Percentiles rank a stretch among this genome's conserved stretches.
Evolutionary conservation across 2,797 vertebrate species (phyloP).

Genomic region (Bryconaethiops microstoma): DNA sequence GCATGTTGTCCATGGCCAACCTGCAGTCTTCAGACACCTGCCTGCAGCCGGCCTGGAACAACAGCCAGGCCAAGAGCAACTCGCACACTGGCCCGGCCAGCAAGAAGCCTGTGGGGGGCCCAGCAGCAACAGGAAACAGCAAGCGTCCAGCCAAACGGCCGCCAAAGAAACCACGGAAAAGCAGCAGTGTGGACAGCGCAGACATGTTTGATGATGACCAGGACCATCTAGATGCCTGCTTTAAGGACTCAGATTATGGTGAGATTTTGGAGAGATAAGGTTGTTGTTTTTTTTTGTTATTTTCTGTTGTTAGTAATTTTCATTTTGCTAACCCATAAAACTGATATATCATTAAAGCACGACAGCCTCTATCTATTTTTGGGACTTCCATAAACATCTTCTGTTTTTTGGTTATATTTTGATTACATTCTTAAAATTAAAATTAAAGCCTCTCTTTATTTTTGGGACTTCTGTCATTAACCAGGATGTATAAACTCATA

Average conservation of each 20-base stretch:
- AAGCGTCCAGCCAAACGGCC: constrained; percentile 85
- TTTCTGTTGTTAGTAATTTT: too few relatives aligned
- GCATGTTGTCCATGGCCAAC: constrained; percentile 99
- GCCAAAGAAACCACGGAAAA: constrained; percentile 89
- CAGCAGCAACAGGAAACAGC: constrained; percentile 61
- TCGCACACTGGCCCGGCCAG: constrained; percentile 77
- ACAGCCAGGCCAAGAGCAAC: constrained; percentile 88
- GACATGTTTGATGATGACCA: constrained; percentile 95
- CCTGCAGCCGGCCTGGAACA: constrained; percentile 88
- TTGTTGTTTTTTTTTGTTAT: not conserved
- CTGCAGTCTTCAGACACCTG: constrained; percentile 94
- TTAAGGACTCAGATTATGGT: constrained; percentile 98
- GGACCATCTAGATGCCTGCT: constrained; percentile 96
- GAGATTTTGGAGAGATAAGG: constrained; percentile 45
- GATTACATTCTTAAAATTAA: too few relatives aligned
- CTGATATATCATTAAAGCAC: too few relatives aligned
- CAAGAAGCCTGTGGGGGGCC: constrained; percentile 77
- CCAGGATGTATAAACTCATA: too few relatives aligned
- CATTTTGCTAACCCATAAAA: too few relatives aligned
- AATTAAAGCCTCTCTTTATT: too few relatives aligned
- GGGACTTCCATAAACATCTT: too few relatives aligned
- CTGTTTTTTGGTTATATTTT: too few relatives aligned
- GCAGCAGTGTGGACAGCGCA: constrained; percentile 85
- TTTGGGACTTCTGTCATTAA: too few relatives aligned
- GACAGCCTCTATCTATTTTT: too few relatives aligned